Conservation (phyloP, 2,888 invertebrate genomes). For the Maniola hyperantus region DNA sequence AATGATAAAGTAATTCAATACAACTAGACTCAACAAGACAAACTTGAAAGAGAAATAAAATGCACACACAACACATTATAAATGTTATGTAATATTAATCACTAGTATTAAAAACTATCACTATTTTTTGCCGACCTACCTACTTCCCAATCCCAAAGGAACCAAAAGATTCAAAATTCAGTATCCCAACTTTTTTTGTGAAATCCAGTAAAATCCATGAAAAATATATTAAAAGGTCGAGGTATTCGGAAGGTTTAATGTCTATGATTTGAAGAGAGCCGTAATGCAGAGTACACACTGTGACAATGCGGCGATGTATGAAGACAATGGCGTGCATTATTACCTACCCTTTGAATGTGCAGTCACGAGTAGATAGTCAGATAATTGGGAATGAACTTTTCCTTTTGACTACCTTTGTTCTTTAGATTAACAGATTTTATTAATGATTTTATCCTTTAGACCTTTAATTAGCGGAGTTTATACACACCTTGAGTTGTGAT, state of each 20-base stretch:
- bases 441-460: constrained; percentile 25
- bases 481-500: not conserved
- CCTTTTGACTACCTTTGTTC: constrained; percentile 49
- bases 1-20: not conserved
- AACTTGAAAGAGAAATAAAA: not conserved
- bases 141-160: not conserved
- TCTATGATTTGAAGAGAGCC: constrained; percentile 58
- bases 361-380: constrained; percentile 72
- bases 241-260: constrained; percentile 32
- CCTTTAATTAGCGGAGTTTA: constrained; percentile 13
- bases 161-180: not conserved
- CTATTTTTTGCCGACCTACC: too few relatives aligned
- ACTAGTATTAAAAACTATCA: too few relatives aligned
- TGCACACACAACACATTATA: not conserved
- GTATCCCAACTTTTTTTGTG: not conserved
- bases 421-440: constrained; percentile 29
- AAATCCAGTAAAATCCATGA: too few relatives aligned
- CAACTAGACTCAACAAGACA: not conserved
- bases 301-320: constrained; percentile 72
- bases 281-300: constrained; percentile 71
- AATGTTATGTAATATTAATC: too few relatives aligned
- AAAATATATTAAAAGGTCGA: constrained; percentile 1
- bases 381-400: constrained; percentile 70
- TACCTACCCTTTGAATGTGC: constrained; percentile 77
- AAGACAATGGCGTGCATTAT: constrained; percentile 74